A percentile compares a stretch with the other conserved stretches of the same genome.
phyloP scores from a whole-genome alignment of 2,888 invertebrate genomes.

The Asteroscopus sphinx region DNA sequence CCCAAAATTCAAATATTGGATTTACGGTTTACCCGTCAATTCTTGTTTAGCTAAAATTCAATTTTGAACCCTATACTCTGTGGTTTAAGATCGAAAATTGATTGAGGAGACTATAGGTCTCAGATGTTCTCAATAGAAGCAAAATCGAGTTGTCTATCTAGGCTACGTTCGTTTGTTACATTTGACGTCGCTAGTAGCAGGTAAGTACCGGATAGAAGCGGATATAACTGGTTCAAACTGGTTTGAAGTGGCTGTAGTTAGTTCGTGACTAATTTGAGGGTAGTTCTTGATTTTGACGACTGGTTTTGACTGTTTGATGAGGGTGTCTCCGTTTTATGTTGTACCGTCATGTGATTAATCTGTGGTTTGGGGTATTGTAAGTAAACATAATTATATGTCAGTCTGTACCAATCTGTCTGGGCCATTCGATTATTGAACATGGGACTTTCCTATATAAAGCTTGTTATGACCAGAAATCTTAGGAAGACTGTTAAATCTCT shows the following conservation, averaged over 20 bases:
- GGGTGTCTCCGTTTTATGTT: background rate
- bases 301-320: background rate
- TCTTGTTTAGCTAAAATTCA: constrained; percentile 8
- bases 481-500: too few relatives aligned
- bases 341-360: background rate
- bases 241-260: constrained; percentile 39
- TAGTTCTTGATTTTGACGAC: constrained; percentile 5
- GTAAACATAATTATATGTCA: too few relatives aligned
- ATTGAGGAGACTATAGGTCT: constrained; percentile 7
- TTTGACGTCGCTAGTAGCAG: constrained; percentile 44
- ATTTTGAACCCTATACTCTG: constrained; percentile 16
- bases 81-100: constrained; percentile 14
- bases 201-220: constrained; percentile 46
- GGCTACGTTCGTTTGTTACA: constrained; percentile 51
- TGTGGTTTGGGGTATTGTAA: background rate
- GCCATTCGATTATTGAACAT: too few relatives aligned
- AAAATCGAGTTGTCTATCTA: constrained; percentile 55
- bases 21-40: constrained; percentile 40
- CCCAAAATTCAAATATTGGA: constrained; percentile 63
- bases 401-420: too few relatives aligned
- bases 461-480: too few relatives aligned
- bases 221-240: constrained; percentile 43
- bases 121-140: constrained; percentile 33
- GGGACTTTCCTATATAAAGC: too few relatives aligned
- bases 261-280: constrained; percentile 47